Conservation (phyloP, 2,113 vertebrate species). For the Actinemys pallida region DNA sequence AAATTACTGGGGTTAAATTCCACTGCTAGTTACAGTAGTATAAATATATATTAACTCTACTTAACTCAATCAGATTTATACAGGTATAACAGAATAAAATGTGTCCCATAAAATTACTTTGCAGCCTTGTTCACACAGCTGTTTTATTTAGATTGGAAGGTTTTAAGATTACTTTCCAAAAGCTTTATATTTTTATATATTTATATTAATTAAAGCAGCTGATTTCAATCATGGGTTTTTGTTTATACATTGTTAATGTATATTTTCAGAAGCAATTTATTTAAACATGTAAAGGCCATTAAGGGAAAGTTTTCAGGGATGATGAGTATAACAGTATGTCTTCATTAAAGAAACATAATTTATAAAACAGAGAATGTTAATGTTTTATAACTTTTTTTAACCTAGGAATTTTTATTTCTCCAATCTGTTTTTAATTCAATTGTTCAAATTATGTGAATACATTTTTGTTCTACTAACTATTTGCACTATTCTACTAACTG, state of each 20-base stretch:
- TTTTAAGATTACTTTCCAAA: constrained; percentile 64
- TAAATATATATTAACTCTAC: not conserved
- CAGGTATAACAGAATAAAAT: not conserved
- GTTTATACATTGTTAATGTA: constrained; percentile 60
- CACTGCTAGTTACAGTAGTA: not conserved
- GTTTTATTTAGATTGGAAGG: constrained; percentile 65
- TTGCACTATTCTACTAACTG: not conserved
- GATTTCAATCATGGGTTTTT: constrained; percentile 21
- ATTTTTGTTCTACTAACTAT: not conserved
- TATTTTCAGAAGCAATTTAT: constrained; percentile 68
- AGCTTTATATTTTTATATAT: constrained; percentile 60
- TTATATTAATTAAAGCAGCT: constrained; percentile 57
- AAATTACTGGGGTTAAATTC: not conserved
- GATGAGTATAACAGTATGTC: constrained; percentile 28
- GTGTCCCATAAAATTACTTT: constrained; percentile 36
- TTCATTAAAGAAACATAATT: constrained; percentile 65
- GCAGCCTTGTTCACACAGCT: constrained; percentile 12
- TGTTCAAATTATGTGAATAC: constrained; percentile 31
- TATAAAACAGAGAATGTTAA: constrained; percentile 44
- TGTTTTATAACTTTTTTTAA: constrained; percentile 39
- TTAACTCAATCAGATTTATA: not conserved
- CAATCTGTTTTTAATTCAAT: constrained; percentile 1
- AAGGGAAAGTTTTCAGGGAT: constrained; percentile 61
- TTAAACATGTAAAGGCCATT: constrained; percentile 63
- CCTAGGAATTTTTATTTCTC: constrained; percentile 36